These are phyloP conservation scores for Ommatoiulus sabulosus DNA, from an alignment of 2,888 invertebrate genomes.

Conservation along the genomic window DNA sequence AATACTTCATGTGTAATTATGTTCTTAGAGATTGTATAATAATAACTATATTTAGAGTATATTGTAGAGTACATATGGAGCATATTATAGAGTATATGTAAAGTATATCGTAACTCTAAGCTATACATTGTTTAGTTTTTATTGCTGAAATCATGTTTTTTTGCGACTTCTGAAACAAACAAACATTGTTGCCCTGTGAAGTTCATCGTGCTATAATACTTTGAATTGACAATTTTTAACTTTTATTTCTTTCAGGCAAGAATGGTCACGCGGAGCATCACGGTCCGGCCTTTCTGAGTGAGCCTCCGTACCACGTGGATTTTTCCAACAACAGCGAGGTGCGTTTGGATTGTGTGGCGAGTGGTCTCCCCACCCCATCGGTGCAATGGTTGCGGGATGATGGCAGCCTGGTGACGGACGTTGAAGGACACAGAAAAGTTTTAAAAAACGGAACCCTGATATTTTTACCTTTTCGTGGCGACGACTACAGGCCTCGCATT, in stretches of 20 bases:
- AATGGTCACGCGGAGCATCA: conserved; percentile 52
- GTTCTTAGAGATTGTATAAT: no score
- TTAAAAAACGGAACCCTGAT: conserved; percentile 55
- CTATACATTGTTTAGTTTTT: no score
- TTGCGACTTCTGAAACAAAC: no score
- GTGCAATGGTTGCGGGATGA: conserved; percentile 54
- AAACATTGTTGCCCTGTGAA: no score
- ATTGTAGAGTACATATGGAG: no score
- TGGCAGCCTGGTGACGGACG: conserved; percentile 53
- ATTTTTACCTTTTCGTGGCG: conserved; percentile 56
- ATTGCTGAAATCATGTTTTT: no score
- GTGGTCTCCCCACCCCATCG: conserved; percentile 50
- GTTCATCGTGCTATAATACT: no score
- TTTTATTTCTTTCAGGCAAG: neutral
- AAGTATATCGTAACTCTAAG: no score
- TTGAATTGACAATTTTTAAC: no score
- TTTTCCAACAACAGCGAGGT: conserved; percentile 56
- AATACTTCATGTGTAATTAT: no score
- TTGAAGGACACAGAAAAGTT: conserved; percentile 20
- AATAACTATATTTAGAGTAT: no score
- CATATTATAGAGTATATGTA: no score
- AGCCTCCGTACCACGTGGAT: conserved; percentile 41
- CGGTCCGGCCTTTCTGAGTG: conserved; percentile 54
- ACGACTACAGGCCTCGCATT: conserved; percentile 53
- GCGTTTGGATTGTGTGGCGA: conserved; percentile 51